These are phyloP conservation scores for Bombus polaris DNA, from an alignment of 1,140 invertebrate genomes.

Conservation along the genomic window DNA sequence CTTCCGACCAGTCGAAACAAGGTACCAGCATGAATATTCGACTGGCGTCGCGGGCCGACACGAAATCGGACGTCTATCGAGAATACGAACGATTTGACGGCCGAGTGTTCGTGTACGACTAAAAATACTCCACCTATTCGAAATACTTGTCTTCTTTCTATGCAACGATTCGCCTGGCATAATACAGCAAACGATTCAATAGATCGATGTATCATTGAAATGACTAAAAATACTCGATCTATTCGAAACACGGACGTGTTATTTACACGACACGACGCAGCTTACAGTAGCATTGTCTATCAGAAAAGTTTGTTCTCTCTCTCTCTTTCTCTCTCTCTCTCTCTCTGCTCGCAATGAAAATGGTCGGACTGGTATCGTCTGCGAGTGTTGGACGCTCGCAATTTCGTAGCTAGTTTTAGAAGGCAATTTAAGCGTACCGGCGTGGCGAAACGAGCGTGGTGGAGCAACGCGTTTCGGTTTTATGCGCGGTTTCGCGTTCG, in stretches of 20 bases:
- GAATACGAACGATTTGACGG: constrained; percentile 5
- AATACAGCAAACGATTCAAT: neutral
- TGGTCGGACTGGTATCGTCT: neutral
- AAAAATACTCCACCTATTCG: neutral
- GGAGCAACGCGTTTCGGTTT: constrained; percentile 8
- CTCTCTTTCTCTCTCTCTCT: too few species aligned
- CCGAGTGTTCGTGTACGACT: neutral
- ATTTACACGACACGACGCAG: neutral
- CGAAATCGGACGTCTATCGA: constrained; percentile 42
- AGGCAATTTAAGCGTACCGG: neutral
- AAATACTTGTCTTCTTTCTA: neutral
- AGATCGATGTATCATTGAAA: neutral
- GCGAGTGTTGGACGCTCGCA: neutral
- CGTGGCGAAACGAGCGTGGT: neutral
- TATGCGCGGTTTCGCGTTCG: neutral
- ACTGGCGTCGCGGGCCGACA: constrained; percentile 31
- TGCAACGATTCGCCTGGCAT: neutral
- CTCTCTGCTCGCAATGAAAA: neutral
- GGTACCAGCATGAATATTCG: constrained; percentile 66
- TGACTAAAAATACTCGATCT: neutral
- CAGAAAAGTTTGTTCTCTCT: neutral
- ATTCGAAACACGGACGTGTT: neutral
- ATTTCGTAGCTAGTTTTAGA: neutral
- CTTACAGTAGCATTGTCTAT: neutral
- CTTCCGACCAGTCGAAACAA: constrained; percentile 11